Evolutionary conservation across 2,888 invertebrate genomes (phyloP).

Genomic region (Agonopterix arenella): DNA sequence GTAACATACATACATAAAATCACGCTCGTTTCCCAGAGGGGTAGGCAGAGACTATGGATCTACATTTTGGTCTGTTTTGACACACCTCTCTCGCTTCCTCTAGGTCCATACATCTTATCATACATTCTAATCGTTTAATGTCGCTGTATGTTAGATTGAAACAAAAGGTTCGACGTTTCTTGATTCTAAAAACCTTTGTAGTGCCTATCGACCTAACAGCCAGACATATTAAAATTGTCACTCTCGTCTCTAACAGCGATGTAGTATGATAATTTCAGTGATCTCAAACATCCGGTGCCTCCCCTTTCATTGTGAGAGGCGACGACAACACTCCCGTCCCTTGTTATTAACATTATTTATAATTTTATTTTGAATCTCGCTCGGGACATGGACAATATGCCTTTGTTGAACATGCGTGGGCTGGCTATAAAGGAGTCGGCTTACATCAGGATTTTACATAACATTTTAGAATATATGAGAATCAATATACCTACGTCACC

Average conservation of each 20-base stretch:
- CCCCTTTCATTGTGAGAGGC: constrained; percentile 34
- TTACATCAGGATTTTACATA: constrained; percentile 8
- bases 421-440: constrained; percentile 18
- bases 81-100: no score
- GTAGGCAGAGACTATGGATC: no score
- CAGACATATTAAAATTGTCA: background rate
- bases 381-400: constrained; percentile 31
- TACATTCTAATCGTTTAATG: no score
- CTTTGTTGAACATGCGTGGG: constrained; percentile 32
- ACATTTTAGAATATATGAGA: no score
- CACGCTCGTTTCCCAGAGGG: no score
- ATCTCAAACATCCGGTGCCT: constrained; percentile 49
- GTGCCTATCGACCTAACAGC: no score
- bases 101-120: no score
- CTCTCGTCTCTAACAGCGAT: constrained; percentile 12
- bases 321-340: constrained; percentile 29
- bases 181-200: background rate
- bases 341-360: constrained; percentile 41
- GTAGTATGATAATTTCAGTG: constrained; percentile 51
- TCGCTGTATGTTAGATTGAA: no score
- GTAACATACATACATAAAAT: no score
- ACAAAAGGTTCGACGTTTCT: no score
- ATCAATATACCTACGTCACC: no score
- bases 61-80: no score
- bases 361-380: constrained; percentile 27